Evolutionary conservation across 2,113 vertebrate genomes (phyloP), one percentile per base, ranked within the genome.

Genomic region (Nyctibius bracteatus): DNA sequence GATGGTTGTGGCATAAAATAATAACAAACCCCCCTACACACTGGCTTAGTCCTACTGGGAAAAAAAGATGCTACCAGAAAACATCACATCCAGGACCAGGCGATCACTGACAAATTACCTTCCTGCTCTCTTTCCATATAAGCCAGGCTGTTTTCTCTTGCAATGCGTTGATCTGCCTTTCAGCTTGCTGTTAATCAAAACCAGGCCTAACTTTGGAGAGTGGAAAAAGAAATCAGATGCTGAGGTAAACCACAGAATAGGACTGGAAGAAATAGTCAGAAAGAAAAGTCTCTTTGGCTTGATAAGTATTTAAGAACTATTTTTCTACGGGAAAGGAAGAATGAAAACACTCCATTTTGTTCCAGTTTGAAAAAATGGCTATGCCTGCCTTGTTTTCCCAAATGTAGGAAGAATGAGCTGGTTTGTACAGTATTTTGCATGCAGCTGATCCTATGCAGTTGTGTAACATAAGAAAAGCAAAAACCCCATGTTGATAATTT

Each of bases 171-270:
- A 88, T 94, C 81, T 92, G 71, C 93, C 78, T 94, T 88, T 85
- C 93, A 66, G 93, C 47, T 83, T 70, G 43, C 22, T 90, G 86
- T 63, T 93, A 95, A 96, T 93, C 82, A 67, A 90, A 96, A 54
- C 22, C 96, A 96, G 92, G 20, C 77, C 83, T 12, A 46, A 75
- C 51, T 88, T 5, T 13, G 52, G 44, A 44, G 57, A 78, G 18
- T 46, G 65, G 82, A 78, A 92, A 94, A 92, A 94, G 65, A 55
- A 93, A 95, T 47, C 94, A 95, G 86, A 94, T 83, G 73, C 82
- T 88, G 86, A 90, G 90, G 80, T 59, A 83, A 94, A 92, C 94
- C 95, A 68, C 88, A 90, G 86, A 67, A 8, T 1, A 41, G 68
- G 49, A 33, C 57, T 88, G 67, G 80, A 81, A 94, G 88, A 47